Conservation (phyloP, 2,797 vertebrate species). For the Glyptemys insculpta region DNA sequence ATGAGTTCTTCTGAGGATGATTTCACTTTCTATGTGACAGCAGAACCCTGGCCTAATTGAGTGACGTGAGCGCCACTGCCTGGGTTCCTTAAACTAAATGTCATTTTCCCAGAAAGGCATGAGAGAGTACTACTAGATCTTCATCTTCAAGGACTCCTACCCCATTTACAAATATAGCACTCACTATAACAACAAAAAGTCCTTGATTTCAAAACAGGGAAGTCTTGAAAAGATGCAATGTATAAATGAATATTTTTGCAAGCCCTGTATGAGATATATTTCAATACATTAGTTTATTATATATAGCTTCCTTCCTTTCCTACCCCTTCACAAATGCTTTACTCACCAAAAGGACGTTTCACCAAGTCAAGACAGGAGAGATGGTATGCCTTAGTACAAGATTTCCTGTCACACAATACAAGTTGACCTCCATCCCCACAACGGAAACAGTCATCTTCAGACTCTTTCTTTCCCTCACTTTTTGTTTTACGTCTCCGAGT, state of each 20-base stretch:
- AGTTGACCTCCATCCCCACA: constrained; percentile 96
- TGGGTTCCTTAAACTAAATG: neutral
- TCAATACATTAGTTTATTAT: neutral
- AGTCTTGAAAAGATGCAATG: neutral
- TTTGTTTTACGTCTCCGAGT: constrained; percentile 82
- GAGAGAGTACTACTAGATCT: neutral
- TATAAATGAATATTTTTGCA: neutral
- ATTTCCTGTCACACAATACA: constrained; percentile 94
- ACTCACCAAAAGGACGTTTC: constrained; percentile 96
- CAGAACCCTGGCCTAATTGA: neutral
- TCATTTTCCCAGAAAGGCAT: neutral
- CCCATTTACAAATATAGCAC: rapidly evolving
- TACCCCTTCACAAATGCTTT: neutral
- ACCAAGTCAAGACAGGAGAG: constrained; percentile 93
- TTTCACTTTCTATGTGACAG: neutral
- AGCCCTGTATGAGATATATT: neutral
- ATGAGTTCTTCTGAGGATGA: neutral
- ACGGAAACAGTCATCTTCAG: constrained; percentile 98
- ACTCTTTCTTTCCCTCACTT: constrained; percentile 90
- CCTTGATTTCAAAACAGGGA: neutral
- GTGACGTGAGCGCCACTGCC: neutral
- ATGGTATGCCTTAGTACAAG: constrained; percentile 97
- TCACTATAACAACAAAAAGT: rapidly evolving
- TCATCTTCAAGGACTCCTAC: neutral
- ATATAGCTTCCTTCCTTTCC: neutral